phyloP scores from a whole-genome alignment of 2,113 vertebrate species.

The Cettia cetti region DNA sequence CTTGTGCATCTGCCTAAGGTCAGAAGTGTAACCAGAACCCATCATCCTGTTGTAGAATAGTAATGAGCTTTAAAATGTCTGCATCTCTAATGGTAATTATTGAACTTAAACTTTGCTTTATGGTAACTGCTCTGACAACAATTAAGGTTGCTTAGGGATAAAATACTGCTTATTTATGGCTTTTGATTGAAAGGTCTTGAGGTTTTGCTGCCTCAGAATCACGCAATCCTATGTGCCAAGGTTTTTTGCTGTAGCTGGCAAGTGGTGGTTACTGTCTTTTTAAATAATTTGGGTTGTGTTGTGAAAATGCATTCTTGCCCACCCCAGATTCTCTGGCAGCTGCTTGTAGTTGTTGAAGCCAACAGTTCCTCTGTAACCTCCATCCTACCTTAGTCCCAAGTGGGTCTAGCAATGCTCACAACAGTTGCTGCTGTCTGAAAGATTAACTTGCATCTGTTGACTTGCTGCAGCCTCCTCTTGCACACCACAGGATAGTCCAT shows the following conservation, averaged over 20 bases:
- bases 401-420: neutral
- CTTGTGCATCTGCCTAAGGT: neutral
- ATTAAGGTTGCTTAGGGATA: neutral
- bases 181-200: neutral
- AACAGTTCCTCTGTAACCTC: neutral
- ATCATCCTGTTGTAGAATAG: neutral
- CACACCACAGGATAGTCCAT: neutral
- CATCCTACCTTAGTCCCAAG: neutral
- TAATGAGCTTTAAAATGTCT: neutral
- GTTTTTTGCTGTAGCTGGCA: neutral
- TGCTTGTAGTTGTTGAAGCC: neutral
- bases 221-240: neutral
- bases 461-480: neutral
- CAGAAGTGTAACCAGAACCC: neutral
- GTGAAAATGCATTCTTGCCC: neutral
- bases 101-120: neutral
- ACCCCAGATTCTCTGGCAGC: neutral
- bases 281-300: neutral
- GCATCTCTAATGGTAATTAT: neutral
- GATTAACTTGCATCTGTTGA: neutral
- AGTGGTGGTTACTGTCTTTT: neutral
- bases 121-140: neutral
- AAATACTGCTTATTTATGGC: neutral
- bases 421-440: neutral
- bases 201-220: neutral